Base-by-base conservation (phyloP, 2,113 vertebrate genomes). In the Syngnathus typhle region DNA sequence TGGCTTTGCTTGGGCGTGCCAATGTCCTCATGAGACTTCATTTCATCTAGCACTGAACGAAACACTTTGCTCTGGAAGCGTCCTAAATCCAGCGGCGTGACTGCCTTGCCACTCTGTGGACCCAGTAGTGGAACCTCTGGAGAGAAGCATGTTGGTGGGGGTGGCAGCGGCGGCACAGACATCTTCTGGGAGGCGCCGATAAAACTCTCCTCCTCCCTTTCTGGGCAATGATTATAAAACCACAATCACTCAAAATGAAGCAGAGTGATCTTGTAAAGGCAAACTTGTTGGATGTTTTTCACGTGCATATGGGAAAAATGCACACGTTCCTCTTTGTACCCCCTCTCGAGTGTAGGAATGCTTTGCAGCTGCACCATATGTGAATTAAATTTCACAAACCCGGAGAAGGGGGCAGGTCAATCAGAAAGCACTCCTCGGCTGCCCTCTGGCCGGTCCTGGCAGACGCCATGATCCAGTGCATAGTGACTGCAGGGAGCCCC, bases 11-110 rank as follows among this genome's bases (percentile, higher is more conserved):
- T 63, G 0, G 84, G 82, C 15, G 80, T 84, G 67, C 60, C 43
- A 39, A 67, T 2, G 19, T 44, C 62, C 21, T 80, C 84, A 86
- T 77, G 72, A 71, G 46, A 71, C 72, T 70, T 93, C 89, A 59
- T 89, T 87, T 76, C 89, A 77, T 64, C 91, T 32, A 98, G 67
- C 1, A 94, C 92, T 5, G 92, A 90, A 60, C 63, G 93, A 61
- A 98, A 95, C 64, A 91, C 90, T 85, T 93, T 96, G 86, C 96
- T 99, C 85, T 92, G 93, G 76, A 99, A 96, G 52, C 90, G 90
- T 59, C 91, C 93, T 60, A 93, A 80, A 84, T 99, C 95, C 59
- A 99, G 88, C 0, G 96, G 96, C 0, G 95, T 95, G 36, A 99
- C 82, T 0, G 90, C 79, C 23, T 91, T 72, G 4, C 85, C 7